A percentile compares a stretch with the other conserved stretches of the same genome.
These are phyloP conservation scores for Drosophila lacicola DNA, from an alignment of 2,888 invertebrate genomes.

Conservation along the genomic window DNA sequence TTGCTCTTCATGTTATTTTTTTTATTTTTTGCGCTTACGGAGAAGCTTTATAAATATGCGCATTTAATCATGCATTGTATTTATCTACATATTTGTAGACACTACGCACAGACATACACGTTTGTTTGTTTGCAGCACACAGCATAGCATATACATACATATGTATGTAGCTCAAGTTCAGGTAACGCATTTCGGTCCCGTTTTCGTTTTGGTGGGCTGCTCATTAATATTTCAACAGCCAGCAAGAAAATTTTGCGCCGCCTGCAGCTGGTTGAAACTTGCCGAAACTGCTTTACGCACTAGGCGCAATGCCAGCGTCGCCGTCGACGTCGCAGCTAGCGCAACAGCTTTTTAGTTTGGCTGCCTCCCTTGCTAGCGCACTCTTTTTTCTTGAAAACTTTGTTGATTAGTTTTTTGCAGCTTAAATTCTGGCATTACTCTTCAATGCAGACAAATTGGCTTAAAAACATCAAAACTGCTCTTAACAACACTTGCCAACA, in stretches of 20 bases:
- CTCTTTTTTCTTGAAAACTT: slow-evolving; percentile 28
- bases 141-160: slow-evolving; percentile 9
- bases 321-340: slow-evolving; percentile 10
- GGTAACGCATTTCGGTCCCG: slow-evolving; percentile 25
- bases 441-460: slow-evolving; percentile 19
- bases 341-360: slow-evolving; percentile 18
- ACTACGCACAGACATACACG: too few relatives aligned
- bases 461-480: slow-evolving; percentile 8
- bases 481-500: slow-evolving; percentile 2
- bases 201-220: slow-evolving; percentile 33
- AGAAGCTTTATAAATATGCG: slow-evolving; percentile 45
- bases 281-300: slow-evolving; percentile 59
- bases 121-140: slow-evolving; percentile 21
- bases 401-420: slow-evolving; percentile 44
- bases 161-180: background rate
- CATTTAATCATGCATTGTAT: slow-evolving; percentile 34
- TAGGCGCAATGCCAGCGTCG: slow-evolving; percentile 10
- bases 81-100: slow-evolving; percentile 14
- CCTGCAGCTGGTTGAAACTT: slow-evolving; percentile 59
- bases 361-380: slow-evolving; percentile 1
- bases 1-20: background rate
- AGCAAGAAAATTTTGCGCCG: slow-evolving; percentile 34
- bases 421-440: slow-evolving; percentile 5
- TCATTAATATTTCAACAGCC: slow-evolving; percentile 63
- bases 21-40: background rate